These are phyloP conservation scores for Cinclus cinclus DNA, from an alignment of 2,113 vertebrate species.

Conservation along the genomic window DNA sequence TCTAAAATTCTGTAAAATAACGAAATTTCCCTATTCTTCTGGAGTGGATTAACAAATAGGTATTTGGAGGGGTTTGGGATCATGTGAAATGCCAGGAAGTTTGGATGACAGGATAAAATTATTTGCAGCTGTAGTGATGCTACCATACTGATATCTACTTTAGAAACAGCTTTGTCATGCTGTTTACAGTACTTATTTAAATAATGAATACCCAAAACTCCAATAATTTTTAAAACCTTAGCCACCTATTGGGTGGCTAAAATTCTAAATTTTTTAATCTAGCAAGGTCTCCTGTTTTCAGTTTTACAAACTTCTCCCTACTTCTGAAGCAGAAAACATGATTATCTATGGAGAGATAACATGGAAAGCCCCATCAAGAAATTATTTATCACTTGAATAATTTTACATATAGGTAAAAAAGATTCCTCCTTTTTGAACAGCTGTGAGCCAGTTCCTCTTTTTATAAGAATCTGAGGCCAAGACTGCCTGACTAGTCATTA, in stretches of 20 bases:
- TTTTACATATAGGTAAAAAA: background rate
- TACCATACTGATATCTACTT: background rate
- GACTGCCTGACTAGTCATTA: background rate
- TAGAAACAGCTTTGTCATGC: background rate
- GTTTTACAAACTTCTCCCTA: background rate
- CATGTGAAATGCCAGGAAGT: background rate
- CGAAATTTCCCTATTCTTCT: background rate
- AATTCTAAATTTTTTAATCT: background rate
- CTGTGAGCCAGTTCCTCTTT: background rate
- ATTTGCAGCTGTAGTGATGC: background rate
- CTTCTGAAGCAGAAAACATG: background rate
- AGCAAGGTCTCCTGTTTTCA: background rate
- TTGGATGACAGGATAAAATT: background rate
- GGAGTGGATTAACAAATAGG: background rate
- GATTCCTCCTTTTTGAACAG: background rate
- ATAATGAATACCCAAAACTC: background rate
- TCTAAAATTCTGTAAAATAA: background rate
- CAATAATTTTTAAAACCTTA: background rate
- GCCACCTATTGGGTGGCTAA: background rate
- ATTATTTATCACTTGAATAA: background rate
- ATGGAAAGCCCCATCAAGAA: background rate
- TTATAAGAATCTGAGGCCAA: background rate
- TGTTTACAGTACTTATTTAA: background rate
- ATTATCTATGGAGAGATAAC: background rate
- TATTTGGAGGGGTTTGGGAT: background rate